A percentile compares a stretch with the other conserved stretches of the same genome.
phyloP scores from a whole-genome alignment of 2,797 vertebrate genomes.

The Sebastiscus albofasciatus region DNA sequence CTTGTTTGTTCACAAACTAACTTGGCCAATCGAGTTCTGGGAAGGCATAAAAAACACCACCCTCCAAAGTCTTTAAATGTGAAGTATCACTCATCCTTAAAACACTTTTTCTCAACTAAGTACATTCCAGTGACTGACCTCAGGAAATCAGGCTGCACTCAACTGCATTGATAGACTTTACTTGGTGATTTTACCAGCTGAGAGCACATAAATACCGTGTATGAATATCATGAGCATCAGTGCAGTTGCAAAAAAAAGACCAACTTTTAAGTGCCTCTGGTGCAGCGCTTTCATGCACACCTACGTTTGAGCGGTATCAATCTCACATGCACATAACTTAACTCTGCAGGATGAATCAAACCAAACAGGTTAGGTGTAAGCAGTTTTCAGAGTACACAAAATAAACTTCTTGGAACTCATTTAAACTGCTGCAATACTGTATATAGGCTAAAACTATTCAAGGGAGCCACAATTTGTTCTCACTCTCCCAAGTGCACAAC shows the following conservation, averaged over 20 bases:
- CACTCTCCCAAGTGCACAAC: conserved; percentile 12
- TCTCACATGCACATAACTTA: not conserved
- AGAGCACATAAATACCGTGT: not conserved
- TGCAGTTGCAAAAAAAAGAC: not conserved
- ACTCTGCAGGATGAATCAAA: conserved; percentile 2
- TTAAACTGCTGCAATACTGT: conserved; percentile 24
- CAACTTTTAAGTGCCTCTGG: not conserved
- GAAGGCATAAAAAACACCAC: not conserved
- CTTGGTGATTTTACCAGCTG: conserved; percentile 2
- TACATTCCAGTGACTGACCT: conserved; percentile 22
- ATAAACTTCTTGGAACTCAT: conserved; percentile 19
- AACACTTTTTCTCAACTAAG: not conserved
- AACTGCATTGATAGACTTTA: not conserved
- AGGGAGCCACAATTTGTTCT: conserved; percentile 10
- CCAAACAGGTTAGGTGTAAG: not conserved
- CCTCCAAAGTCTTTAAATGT: not conserved
- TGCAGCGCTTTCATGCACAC: not conserved
- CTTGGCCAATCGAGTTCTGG: not conserved
- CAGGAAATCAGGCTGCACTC: conserved; percentile 6
- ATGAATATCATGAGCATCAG: not conserved
- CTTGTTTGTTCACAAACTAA: not conserved
- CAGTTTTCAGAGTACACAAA: not conserved
- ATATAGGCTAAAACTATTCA: conserved; percentile 31
- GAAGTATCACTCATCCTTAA: not conserved
- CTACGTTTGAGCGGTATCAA: not conserved